Base-by-base conservation (phyloP, 2,888 invertebrate species). In the Cephus sareptanus region DNA sequence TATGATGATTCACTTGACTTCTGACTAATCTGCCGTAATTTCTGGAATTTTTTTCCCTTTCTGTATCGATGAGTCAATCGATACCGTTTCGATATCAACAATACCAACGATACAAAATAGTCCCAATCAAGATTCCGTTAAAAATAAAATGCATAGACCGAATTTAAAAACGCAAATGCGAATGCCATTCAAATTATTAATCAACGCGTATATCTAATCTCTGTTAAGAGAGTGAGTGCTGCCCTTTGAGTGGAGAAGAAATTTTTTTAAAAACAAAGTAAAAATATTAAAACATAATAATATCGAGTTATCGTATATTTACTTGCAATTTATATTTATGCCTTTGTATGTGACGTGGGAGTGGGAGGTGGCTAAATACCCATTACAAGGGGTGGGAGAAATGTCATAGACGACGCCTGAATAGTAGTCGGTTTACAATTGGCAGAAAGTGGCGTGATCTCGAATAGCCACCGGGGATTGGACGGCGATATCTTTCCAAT, bases 1-100 rank as follows among this genome's bases (percentile, higher is more conserved):
- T 86, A 80, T 83, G 82, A 83, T 90, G 90, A 89, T 88, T 90
- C 88, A 88, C 87, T 85, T 83, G 77, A 80, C 78, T 86, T 84
- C 85, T 86, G 86, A 87, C 84, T 86, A 87, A 85, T 83, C 83
- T 85, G 84, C 81, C 83, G 83, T 80, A 85, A 84, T 86, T 85
- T 84, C 83, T 85, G 82, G 81, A 84, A 84, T 76, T 83, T 75
- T 81, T 81, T 85, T 87, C 87, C 86, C 81, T 34, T 23, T 71
- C 71, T 33, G 71, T 71, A 33, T 6, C 71, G 34, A 33, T 31
- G 71, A 71, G 34, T 71, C 71, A 71, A 71, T 71, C 71, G 71
- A 71, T 71, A 33, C 34, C 71, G 71, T 71, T 31, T 71, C 34
- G 71, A 71, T 71, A 33, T 71, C 31, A 34, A 56, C 56, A 56